Evolutionary conservation across 2,888 invertebrate genomes (phyloP), one percentile per base, ranked within the genome.

Genomic region (Drosophila affinis): DNA sequence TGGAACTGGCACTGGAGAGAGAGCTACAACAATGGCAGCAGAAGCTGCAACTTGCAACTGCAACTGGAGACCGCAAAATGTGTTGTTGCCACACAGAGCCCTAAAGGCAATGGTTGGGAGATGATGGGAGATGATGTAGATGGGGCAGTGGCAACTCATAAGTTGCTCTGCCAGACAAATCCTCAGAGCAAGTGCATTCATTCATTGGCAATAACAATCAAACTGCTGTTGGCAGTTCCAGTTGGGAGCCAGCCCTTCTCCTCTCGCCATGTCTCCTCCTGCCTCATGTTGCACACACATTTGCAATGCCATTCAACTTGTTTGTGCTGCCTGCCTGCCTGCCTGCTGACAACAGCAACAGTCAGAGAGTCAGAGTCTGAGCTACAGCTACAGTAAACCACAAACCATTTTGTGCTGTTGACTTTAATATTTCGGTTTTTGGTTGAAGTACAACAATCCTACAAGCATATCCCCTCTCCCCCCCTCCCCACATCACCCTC

Each of bases 131-230:
- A 10, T 47, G 46, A 27, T 51, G 53, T 18, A 18, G 53, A 32
- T 21, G 18, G 27, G 4, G 60, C 55, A 29, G 53, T 14, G 32
- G 67, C 48, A 55, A 72, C 61, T 72, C 69, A 69, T 69, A 69
- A 67, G 75, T 59, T 46, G 72, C 59, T 65, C 75, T 72, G 75
- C 52, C 86, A 84, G 76, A 78, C 86, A 77, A 75, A 74, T 74
- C 49, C 77, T 72, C 76, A 68, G 62, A 78, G 84, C 81, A 80
- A 81, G 79, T 88, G 81, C 82, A 88, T 87, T 82, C 78, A 81
- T 89, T 89, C 79, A 85, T 87, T 89, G 89, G 88, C 90, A 76
- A 87, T 85, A 86, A 89, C 85, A 84, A 79, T 89, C 81, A 82
- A 80, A 72, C 76, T 88, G 86, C 80, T 87, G 83, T 76, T 87